Evolutionary conservation across 2,888 invertebrate species (phyloP), one percentile per base, ranked within the genome.

Genomic region (Andrena flavipes): DNA sequence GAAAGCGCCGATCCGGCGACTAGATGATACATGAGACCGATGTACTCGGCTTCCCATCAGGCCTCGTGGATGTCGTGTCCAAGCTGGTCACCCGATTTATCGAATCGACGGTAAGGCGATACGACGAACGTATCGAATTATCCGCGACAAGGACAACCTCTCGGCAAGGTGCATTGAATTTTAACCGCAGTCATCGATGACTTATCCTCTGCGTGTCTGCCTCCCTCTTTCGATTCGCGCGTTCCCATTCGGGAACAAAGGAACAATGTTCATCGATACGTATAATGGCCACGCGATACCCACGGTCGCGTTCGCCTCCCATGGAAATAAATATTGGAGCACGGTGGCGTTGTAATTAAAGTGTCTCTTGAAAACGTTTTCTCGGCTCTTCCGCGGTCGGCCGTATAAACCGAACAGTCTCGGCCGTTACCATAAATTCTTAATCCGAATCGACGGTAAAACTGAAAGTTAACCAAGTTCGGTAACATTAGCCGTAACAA

Each of bases 371-470:
- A 62, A 84, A 86, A 85, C 79, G 77, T 85, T 85, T 79, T 73
- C 82, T 65, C 76, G 62, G 69, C 72, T 82, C 76, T 80, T 80
- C 76, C 65, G 78, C 68, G 30, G 77, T 76, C 63, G 76, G 42
- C 67, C 72, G 84, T 78, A 78, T 82, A 77, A 84, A 89, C 78
- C 80, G 86, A 82, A 87, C 85, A 84, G 70, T 81, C 26, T 26
- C 72, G 82, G 90, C 84, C 92, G 93, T 93, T 92, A 93, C 80
- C 91, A 89, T 93, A 93, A 93, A 93, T 93, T 93, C 93, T 93
- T 93, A 93, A 93, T 93, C 91, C 93, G 90, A 93, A 93, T 93
- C 91, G 92, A 85, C 89, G 91, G 93, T 93, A 93, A 93, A 93
- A 93, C 93, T 93, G 92, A 93, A 93, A 93, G 93, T 93, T 93